A percentile compares a stretch with the other conserved stretches of the same genome.
phyloP scores from a whole-genome alignment of 2,797 vertebrate species.

The Macrochelys suwanniensis region DNA sequence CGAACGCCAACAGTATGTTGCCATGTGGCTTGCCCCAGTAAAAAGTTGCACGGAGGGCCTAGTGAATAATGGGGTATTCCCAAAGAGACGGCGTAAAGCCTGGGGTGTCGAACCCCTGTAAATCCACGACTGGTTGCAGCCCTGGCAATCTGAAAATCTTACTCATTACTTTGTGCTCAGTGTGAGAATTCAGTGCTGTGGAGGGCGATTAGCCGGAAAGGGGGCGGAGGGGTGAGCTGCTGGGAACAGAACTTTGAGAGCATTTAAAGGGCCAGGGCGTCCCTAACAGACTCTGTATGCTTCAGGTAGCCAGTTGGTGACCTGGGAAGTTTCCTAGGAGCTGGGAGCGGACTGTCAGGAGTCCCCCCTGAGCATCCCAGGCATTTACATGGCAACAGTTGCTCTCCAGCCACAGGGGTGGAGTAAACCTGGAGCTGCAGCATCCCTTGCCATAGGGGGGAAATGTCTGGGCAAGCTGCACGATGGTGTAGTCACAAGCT shows the following conservation, averaged over 20 bases:
- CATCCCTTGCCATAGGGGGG: background rate
- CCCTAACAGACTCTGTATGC: background rate
- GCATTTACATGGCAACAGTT: background rate
- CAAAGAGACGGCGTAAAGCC: background rate
- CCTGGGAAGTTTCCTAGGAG: background rate
- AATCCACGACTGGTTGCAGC: too few relatives aligned
- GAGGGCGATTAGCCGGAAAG: background rate
- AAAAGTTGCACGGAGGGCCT: background rate
- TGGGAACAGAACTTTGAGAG: background rate
- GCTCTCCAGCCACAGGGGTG: background rate
- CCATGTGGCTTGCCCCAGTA: background rate
- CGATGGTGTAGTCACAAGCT: background rate
- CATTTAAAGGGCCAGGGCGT: background rate
- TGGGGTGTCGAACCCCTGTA: too few relatives aligned
- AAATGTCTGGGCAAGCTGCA: background rate
- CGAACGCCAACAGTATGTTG: background rate
- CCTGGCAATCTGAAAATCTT: too few relatives aligned
- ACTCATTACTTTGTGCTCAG: background rate
- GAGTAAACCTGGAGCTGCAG: background rate
- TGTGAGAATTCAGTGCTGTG: background rate
- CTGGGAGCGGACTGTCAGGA: too few relatives aligned
- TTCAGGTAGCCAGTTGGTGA: background rate
- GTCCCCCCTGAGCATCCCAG: background rate
- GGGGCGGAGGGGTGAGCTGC: background rate
- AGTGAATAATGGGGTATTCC: background rate